Base-by-base conservation (phyloP, 2,888 invertebrate species). In the Gnatocerus cornutus region DNA sequence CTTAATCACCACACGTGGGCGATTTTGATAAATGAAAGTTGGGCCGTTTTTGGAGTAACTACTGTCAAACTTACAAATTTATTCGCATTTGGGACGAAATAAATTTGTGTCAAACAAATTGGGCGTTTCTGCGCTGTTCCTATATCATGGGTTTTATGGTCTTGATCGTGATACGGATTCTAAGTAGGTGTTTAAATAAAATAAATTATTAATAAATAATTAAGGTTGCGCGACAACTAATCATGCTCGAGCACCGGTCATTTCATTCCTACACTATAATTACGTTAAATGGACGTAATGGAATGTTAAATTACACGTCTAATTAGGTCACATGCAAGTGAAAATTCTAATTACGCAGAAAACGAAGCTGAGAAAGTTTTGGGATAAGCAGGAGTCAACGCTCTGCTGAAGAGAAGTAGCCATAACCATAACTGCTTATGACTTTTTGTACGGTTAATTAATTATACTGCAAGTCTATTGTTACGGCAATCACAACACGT, bases 101-200 rank as follows among this genome's bases (percentile, higher is more conserved):
- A 53, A 53, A 53, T 53, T 53, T 12, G n/a, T 53, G 37, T 53
- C 53, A 53, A 53, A 37, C 14, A 53, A 53, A 53, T 52, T 53
- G 53, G 53, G 37, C 53, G 53, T 53, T 53, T 53, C 37, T 12
- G 14, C 53, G 33, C 7, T 29, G 27, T 53, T 37, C 39, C 33
- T 53, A 53, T 53, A 37, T 53, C 33, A 53, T 37, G 21, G 53
- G 53, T 53, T 53, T 53, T 53, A 53, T 53, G 16, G 14, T 37
- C 53, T 13, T 14, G 53, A 50, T 53, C 33, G 53, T 53, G 53
- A 53, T 53, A 53, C 33, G 5, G 29, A 37, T 29, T 53, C 39
- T 10, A 53, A 53, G 12, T 27, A 12, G 12, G 41, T 41, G 41
- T 41, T 41, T 10, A 41, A 41, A 10, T 12, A 41, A 41, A 12